These are phyloP conservation scores for Origma solitaria DNA, from an alignment of 2,113 vertebrate species.

Conservation along the genomic window DNA sequence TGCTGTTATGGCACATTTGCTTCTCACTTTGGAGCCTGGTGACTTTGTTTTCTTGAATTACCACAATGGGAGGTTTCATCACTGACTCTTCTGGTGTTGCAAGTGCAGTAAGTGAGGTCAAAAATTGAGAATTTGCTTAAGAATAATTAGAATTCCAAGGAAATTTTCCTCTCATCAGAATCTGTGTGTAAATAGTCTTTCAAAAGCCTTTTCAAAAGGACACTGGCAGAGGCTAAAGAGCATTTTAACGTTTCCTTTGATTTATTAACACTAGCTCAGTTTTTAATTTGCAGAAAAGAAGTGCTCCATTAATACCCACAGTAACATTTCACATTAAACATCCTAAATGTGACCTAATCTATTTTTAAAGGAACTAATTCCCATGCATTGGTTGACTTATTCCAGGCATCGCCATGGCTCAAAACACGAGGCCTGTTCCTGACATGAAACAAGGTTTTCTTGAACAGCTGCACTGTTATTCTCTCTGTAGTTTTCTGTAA, in stretches of 20 bases:
- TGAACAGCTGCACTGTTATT: neutral
- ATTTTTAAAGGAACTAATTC: neutral
- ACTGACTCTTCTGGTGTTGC: neutral
- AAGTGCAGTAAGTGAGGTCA: neutral
- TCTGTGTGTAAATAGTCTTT: neutral
- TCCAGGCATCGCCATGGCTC: neutral
- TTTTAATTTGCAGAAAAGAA: slow-evolving; percentile 11
- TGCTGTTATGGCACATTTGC: neutral
- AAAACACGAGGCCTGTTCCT: neutral
- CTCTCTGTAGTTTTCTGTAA: neutral
- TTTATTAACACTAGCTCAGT: neutral
- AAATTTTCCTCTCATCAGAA: neutral
- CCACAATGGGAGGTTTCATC: neutral
- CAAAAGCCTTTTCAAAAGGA: neutral
- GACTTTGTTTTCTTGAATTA: neutral
- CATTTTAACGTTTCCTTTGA: slow-evolving; percentile 3
- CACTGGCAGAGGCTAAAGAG: neutral
- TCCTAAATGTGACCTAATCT: neutral
- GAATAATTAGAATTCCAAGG: neutral
- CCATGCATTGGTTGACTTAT: neutral
- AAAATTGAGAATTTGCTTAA: neutral
- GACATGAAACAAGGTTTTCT: neutral
- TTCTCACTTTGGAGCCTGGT: neutral
- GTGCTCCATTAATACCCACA: neutral
- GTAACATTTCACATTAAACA: neutral